A percentile compares a stretch with the other conserved stretches of the same genome.
These are phyloP conservation scores for Trichosurus vulpecula DNA, from an alignment of 2,797 vertebrate genomes.

Conservation along the genomic window DNA sequence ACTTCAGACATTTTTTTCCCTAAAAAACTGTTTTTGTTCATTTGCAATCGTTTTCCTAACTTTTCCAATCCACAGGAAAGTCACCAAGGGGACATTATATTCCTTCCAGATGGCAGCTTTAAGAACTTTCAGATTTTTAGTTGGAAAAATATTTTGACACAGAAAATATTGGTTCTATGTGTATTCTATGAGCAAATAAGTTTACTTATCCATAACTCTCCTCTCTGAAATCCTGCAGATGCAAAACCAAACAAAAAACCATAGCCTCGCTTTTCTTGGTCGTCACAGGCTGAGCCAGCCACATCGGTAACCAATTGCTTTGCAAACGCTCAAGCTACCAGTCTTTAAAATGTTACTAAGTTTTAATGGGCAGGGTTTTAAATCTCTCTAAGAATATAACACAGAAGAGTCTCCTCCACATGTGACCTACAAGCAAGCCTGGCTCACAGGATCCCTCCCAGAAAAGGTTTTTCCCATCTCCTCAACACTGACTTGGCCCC, in stretches of 20 bases:
- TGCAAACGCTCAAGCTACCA: background rate
- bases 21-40: background rate
- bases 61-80: background rate
- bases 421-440: background rate
- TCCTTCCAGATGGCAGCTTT: background rate
- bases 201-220: background rate
- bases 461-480: background rate
- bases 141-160: background rate
- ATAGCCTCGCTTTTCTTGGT: background rate
- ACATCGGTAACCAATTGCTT: background rate
- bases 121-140: background rate
- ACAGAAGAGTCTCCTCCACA: background rate
- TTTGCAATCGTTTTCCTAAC: background rate
- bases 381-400: background rate
- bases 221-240: background rate
- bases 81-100: background rate
- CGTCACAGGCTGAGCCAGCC: background rate
- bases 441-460: background rate
- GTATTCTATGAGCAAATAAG: background rate
- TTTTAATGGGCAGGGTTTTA: background rate
- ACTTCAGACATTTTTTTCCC: background rate
- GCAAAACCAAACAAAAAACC: background rate
- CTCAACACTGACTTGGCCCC: too few relatives aligned
- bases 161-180: background rate
- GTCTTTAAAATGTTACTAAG: background rate